phyloP scores from a whole-genome alignment of 1,140 invertebrate species.

The Asobara japonica region DNA sequence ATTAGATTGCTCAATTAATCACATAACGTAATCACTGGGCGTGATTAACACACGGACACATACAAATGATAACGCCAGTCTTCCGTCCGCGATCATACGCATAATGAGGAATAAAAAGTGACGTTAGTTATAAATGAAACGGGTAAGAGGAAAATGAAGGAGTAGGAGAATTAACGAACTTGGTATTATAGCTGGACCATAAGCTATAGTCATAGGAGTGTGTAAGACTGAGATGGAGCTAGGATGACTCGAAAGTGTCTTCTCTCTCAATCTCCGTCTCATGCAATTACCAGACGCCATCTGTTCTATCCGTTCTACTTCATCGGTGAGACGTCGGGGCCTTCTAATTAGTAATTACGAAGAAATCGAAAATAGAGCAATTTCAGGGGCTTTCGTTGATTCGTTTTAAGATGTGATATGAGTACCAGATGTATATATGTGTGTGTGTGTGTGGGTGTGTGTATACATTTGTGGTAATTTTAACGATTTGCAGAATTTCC shows the following conservation, averaged over 20 bases:
- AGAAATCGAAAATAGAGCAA: constrained; percentile 39
- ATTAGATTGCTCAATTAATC: constrained; percentile 27
- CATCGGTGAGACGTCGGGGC: constrained; percentile 34
- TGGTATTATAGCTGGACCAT: constrained; percentile 14
- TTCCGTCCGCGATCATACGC: background rate
- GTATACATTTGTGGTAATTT: too few species aligned
- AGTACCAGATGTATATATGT: too few species aligned
- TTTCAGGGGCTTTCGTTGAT: constrained; percentile 21
- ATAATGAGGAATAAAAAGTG: background rate
- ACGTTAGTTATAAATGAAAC: constrained; percentile 2
- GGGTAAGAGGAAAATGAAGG: background rate
- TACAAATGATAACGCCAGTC: constrained; percentile 18
- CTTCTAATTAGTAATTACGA: constrained; percentile 43
- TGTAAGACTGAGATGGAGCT: background rate
- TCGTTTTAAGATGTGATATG: constrained; percentile 19
- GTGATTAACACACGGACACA: constrained; percentile 22
- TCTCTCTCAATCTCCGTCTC: constrained; percentile 16
- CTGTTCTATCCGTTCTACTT: constrained; percentile 41
- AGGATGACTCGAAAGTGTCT: background rate
- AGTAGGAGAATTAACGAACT: constrained; percentile 22
- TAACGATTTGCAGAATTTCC: too few species aligned
- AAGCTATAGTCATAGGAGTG: background rate
- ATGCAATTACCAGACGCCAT: constrained; percentile 40
- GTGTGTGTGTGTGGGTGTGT: too few species aligned
- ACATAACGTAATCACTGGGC: constrained; percentile 26